These are phyloP conservation scores for Stigmatopora argus DNA, from an alignment of 2,113 vertebrate genomes.

Conservation along the genomic window DNA sequence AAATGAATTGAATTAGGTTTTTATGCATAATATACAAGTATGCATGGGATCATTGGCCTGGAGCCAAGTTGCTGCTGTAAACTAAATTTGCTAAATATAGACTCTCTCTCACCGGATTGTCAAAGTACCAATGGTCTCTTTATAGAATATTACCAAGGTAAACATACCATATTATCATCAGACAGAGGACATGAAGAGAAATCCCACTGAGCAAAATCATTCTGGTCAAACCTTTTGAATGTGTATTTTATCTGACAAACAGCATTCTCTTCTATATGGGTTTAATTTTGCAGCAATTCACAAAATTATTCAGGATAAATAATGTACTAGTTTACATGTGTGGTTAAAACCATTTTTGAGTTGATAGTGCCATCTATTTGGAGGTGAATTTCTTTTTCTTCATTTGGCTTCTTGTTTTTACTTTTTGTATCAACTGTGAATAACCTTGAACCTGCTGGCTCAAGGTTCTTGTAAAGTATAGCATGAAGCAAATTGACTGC, in stretches of 20 bases:
- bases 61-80: neutral
- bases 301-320: neutral
- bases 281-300: neutral
- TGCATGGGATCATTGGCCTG: no score
- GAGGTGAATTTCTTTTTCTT: neutral
- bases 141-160: neutral
- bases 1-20: no score
- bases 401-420: neutral
- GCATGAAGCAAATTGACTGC: neutral
- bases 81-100: neutral
- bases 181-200: conserved; percentile 26
- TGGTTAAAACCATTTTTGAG: neutral
- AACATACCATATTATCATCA: neutral
- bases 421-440: neutral
- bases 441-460: neutral
- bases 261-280: conserved; percentile 8
- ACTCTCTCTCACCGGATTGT: neutral
- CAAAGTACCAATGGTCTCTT: neutral
- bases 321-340: no score
- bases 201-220: neutral
- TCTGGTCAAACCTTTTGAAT: neutral
- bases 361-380: neutral
- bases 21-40: no score
- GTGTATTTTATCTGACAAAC: neutral
- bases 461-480: neutral